Conservation (phyloP, 2,113 vertebrate species). For the Mobula birostris region DNA sequence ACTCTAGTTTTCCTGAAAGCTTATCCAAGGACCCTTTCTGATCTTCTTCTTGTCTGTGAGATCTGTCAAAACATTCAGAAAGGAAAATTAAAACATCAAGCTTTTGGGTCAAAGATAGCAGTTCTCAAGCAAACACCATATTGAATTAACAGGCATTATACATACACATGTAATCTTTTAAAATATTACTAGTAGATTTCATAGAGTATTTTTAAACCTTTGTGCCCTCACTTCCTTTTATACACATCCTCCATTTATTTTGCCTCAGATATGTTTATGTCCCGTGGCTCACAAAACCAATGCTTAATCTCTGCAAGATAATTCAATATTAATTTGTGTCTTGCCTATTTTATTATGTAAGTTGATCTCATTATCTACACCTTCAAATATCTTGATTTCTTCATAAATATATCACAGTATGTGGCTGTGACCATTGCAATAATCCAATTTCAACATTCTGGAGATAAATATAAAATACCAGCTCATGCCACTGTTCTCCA, state of each 20-base stretch:
- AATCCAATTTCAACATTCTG: too few species aligned
- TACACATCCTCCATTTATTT: neutral
- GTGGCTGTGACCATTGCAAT: too few species aligned
- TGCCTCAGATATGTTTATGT: neutral
- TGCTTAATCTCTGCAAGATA: neutral
- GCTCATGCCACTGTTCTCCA: too few species aligned
- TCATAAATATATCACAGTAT: too few species aligned
- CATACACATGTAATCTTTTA: neutral
- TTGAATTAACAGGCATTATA: neutral
- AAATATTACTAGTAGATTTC: neutral
- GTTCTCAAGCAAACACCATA: neutral
- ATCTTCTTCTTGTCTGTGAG: constrained; percentile 58
- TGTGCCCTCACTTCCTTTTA: neutral
- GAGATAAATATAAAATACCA: too few species aligned
- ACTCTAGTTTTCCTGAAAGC: constrained; percentile 68
- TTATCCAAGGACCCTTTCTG: constrained; percentile 60
- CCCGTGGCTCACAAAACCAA: neutral
- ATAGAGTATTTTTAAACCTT: neutral
- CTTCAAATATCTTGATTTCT: too few species aligned
- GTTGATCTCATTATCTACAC: neutral
- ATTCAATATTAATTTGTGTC: neutral
- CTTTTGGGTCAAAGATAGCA: neutral
- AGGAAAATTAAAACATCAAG: constrained; percentile 39
- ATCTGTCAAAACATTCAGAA: constrained; percentile 45
- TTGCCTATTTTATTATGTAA: neutral